Percentiles rank a stretch among this genome's conserved stretches.
phyloP scores from a whole-genome alignment of 2,797 vertebrate species.

The Pempheris klunzingeri region DNA sequence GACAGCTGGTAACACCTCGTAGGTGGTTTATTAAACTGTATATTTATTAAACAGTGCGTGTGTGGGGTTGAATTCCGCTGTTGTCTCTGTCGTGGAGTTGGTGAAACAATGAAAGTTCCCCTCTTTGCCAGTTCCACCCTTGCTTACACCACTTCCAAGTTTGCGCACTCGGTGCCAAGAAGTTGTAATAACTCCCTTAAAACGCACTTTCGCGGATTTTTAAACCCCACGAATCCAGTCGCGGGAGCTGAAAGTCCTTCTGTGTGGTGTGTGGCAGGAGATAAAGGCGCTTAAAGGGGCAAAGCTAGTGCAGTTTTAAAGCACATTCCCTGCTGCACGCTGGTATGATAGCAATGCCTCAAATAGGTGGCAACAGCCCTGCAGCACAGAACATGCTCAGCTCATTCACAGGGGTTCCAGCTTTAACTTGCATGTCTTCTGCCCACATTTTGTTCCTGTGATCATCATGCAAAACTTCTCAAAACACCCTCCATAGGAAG shows the following conservation, averaged over 20 bases:
- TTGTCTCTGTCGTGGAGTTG: conserved; percentile 20
- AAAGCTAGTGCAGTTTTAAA: background rate
- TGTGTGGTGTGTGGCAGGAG: no score
- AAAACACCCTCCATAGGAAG: background rate
- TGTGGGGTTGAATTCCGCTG: background rate
- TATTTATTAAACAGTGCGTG: no score
- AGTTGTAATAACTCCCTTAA: background rate
- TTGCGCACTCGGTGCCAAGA: conserved; percentile 30
- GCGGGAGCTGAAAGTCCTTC: no score
- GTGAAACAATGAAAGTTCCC: conserved; percentile 68
- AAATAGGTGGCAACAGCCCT: conserved; percentile 26
- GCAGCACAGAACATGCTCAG: background rate
- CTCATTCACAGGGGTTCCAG: no score
- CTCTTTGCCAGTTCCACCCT: conserved; percentile 69
- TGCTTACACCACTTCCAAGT: conserved; percentile 52
- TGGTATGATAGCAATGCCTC: conserved; percentile 58
- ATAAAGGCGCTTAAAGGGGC: background rate
- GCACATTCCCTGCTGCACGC: conserved; percentile 4
- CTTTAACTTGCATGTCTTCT: conserved; percentile 21
- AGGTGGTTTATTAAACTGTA: background rate
- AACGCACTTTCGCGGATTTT: background rate
- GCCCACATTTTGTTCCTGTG: conserved; percentile 28
- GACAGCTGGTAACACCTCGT: rapidly evolving
- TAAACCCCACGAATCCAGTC: background rate
- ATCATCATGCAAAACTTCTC: no score